Evolutionary conservation across 2,113 vertebrate species (phyloP).

Genomic region (Microtus montanus): DNA sequence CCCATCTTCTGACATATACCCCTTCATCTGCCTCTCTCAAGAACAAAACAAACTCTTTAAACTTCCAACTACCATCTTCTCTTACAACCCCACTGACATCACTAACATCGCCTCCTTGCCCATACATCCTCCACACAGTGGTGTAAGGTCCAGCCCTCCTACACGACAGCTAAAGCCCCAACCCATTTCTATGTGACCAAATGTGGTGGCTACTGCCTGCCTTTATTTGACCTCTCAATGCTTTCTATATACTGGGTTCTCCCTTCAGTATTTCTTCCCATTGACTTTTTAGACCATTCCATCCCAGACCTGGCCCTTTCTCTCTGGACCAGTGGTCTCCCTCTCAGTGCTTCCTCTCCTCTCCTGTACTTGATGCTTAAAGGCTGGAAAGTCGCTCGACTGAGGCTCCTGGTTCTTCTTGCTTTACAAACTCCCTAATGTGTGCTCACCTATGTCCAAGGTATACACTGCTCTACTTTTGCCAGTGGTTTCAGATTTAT

Average conservation of each 20-base stretch:
- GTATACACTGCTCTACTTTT: slow-evolving; percentile 1
- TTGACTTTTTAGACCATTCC: background rate
- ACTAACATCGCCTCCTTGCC: background rate
- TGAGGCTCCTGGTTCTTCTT: background rate
- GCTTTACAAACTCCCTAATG: background rate
- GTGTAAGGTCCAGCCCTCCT: background rate
- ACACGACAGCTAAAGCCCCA: background rate
- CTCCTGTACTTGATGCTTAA: background rate
- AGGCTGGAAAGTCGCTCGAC: background rate
- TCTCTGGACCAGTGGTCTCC: background rate
- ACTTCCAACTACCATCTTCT: background rate
- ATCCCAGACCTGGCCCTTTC: background rate
- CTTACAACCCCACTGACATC: background rate
- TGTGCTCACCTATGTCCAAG: background rate
- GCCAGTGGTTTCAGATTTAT: background rate
- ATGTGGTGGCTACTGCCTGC: background rate
- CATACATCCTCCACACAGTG: background rate
- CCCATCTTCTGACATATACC: background rate
- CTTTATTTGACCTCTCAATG: background rate
- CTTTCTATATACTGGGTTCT: background rate
- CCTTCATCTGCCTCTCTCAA: slow-evolving; percentile 14
- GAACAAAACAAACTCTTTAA: background rate
- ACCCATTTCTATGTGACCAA: background rate
- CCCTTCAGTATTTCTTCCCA: background rate
- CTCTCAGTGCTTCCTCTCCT: background rate